Evolutionary conservation across 1,140 invertebrate genomes (phyloP), one percentile per base, ranked within the genome.

Genomic region (Meloidogyne chitwoodi): DNA sequence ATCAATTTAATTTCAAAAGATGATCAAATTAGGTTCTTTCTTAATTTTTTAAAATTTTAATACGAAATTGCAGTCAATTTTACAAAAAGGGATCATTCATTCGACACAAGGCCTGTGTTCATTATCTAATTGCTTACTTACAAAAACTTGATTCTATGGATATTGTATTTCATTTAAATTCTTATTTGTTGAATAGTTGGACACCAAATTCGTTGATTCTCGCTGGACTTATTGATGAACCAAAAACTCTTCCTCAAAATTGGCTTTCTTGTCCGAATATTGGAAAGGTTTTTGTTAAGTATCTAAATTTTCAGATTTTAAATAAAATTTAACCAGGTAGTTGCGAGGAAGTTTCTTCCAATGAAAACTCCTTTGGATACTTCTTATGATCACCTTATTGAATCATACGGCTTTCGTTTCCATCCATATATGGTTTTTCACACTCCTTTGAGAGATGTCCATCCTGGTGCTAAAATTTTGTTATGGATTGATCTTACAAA

Each of bases 401-500:
- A 76, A 16, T 80, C 81, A 4, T 70, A 70, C 22, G 44, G 80
- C 26, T 78, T 75, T 68, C 68, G 69, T 24, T 86, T 86, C 65
- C 74, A 84, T 66, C 82, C 84, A 11, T 67, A 76, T 16, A 68
- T 78, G 26, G 70, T 84, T 41, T 84, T 83, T 63, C 27, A 62
- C 16, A 16, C n/a, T 34, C 66, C 27, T 14, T 41, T 78, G 27
- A n/a, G 44, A 24, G 77, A 41, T 22, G 48, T 81, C 5, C 34
- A 63, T 24, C 44, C 83, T 64, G 34, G 62, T 61, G 63, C 44
- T n/a, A 94, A 94, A 84, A 88, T 99, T 67, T 95, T 96, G 0
- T 87, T 99, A 22, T 95, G 96, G 93, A 93, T 99, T 76, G 95
- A 98, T 88, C 89, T 99, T 64, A 98, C 96, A 5, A 96, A 98